Conservation (phyloP, 2,113 vertebrate species). For the Falcunculus frontatus region DNA sequence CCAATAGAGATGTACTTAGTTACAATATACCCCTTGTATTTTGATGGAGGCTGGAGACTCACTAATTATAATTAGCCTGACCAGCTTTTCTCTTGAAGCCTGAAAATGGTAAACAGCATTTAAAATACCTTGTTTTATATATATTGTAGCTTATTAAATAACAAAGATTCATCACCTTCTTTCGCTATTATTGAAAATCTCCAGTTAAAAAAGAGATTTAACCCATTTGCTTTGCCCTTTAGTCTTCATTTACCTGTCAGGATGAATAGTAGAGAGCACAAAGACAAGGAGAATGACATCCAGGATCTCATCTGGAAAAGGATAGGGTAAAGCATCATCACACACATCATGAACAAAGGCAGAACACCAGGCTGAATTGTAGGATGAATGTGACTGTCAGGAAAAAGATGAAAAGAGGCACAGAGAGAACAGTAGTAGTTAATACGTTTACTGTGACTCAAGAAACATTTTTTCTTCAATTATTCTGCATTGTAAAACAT, state of each 20-base stretch:
- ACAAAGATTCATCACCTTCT: constrained; percentile 50
- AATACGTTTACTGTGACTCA: constrained; percentile 57
- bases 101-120: constrained; percentile 31
- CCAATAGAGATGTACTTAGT: constrained; percentile 49
- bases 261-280: constrained; percentile 91
- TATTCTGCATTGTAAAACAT: constrained; percentile 58
- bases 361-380: constrained; percentile 78
- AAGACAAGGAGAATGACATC: constrained; percentile 88
- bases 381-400: constrained; percentile 80
- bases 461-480: constrained; percentile 55
- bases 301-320: constrained; percentile 85
- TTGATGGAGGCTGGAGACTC: constrained; percentile 48
- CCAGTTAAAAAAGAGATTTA: constrained; percentile 61
- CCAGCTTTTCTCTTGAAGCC: constrained; percentile 43
- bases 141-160: constrained; percentile 43
- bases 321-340: constrained; percentile 78
- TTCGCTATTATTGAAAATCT: constrained; percentile 61
- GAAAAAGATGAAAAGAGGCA: constrained; percentile 48
- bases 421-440: constrained; percentile 40
- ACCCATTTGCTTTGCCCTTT: constrained; percentile 60
- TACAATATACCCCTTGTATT: constrained; percentile 37
- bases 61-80: constrained; percentile 58
- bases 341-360: constrained; percentile 89
- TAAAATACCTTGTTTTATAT: constrained; percentile 40
- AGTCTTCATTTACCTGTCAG: constrained; percentile 83